Evolutionary conservation across 2,888 invertebrate species (phyloP), one percentile per base, ranked within the genome.

Genomic region (Griposia aprilina): DNA sequence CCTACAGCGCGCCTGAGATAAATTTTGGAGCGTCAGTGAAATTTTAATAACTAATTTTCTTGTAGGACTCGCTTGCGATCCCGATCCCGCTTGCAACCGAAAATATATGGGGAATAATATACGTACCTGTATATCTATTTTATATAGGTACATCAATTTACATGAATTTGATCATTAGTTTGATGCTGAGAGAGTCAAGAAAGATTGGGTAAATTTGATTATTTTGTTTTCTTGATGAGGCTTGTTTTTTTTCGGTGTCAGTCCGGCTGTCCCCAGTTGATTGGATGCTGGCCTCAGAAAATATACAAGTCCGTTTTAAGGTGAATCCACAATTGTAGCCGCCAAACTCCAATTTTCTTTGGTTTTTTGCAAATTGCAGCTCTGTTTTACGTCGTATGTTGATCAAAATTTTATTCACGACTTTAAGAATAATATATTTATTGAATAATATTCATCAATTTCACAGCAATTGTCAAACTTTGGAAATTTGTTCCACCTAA

Each of bases 31-130:
- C 97, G 95, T 96, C 97, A 95, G 97, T 96, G 96, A 97, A 97
- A 97, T 97, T 96, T 97, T 97, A 97, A 97, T 97, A 96, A 97
- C 96, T 97, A 97, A 97, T 97, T 96, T 97, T 97, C 96, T 97
- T 97, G 97, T 96, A 96, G 95, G 94, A 95, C 90, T 90, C 81
- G 84, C 82, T 89, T 86, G 83, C 81, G 88, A 82, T 80, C 81
- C 79, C 85, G 85, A 80, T 77, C 88, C 65, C 62, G 80, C 74
- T 72, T 90, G 87, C 88, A 89, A 71, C 86, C 73, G 82, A 88
- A 89, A 86, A 87, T 87, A 82, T 86, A 88, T 74, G n/a, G 50
- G 71, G 75, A 85, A 83, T 77, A 85, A 84, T 78, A 81, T 74
- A 83, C 60, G 55, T 66, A 74, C 41, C n/a, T 20, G 36, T 15